A percentile compares a stretch with the other conserved stretches of the same genome.
phyloP scores from a whole-genome alignment of 2,888 invertebrate species.

The Galerucella pusilla region DNA sequence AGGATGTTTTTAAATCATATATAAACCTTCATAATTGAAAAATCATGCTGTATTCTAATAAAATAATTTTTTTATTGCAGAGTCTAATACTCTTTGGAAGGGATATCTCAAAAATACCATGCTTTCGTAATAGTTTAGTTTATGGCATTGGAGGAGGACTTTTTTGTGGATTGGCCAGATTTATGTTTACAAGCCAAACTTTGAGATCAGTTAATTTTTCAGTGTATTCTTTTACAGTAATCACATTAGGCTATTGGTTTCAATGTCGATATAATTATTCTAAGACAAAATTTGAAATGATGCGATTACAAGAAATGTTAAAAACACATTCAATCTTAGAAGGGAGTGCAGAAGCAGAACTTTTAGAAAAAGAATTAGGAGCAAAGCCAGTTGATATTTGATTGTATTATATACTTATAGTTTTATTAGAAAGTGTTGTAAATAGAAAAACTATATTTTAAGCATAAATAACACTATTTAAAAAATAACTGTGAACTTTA shows the following conservation, averaged over 20 bases:
- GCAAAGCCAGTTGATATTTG: slow-evolving; percentile 36
- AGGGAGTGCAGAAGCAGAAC: slow-evolving; percentile 70
- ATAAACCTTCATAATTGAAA: neutral
- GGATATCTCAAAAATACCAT: slow-evolving; percentile 80
- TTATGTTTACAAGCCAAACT: slow-evolving; percentile 79
- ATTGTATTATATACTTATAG: slow-evolving; percentile 14
- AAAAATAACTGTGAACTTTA: neutral
- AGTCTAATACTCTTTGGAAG: slow-evolving; percentile 75
- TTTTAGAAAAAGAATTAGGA: slow-evolving; percentile 31
- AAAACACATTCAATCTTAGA: slow-evolving; percentile 72
- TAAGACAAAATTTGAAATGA: slow-evolving; percentile 73
- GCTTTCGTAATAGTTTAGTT: slow-evolving; percentile 81
- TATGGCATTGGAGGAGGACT: slow-evolving; percentile 80
- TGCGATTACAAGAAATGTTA: slow-evolving; percentile 72
- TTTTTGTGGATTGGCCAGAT: slow-evolving; percentile 74
- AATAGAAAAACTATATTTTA: neutral
- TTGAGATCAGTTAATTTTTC: slow-evolving; percentile 73
- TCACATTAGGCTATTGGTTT: slow-evolving; percentile 77
- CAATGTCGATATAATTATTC: slow-evolving; percentile 79
- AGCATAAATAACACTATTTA: neutral
- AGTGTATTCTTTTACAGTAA: slow-evolving; percentile 73
- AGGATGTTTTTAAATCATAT: too few species aligned
- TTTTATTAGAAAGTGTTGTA: neutral
- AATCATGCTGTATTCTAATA: neutral
- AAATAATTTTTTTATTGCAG: slow-evolving; percentile 61